Evolutionary conservation across 2,888 invertebrate genomes (phyloP).

Genomic region (Philaethria dido): DNA sequence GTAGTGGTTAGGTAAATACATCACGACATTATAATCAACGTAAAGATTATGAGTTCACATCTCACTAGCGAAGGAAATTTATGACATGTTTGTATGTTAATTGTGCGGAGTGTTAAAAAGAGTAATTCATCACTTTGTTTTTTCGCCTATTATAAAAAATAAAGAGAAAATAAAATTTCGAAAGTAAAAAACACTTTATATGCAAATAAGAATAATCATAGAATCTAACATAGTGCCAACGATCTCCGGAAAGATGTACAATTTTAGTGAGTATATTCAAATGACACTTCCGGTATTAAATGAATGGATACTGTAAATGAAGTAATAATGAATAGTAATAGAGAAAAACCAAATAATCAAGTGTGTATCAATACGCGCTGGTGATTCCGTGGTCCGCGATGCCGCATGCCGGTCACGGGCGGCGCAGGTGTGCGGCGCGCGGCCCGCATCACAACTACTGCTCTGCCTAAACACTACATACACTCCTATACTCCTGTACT

Average conservation of each 20-base stretch:
- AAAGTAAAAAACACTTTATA: background rate
- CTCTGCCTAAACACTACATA: background rate
- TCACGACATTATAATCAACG: too few species aligned
- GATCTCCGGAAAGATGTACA: background rate
- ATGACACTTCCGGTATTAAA: constrained; percentile 13
- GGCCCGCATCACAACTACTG: constrained; percentile 59
- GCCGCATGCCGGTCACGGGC: constrained; percentile 56
- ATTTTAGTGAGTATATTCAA: background rate
- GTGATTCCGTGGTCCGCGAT: too few species aligned
- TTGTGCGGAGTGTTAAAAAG: too few species aligned
- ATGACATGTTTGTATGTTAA: too few species aligned
- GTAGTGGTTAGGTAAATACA: too few species aligned
- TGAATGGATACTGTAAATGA: constrained; percentile 2
- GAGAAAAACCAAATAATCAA: constrained; percentile 7
- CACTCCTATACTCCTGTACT: background rate
- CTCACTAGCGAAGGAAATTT: too few species aligned
- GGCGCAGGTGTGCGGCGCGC: constrained; percentile 68
- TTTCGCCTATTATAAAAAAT: background rate
- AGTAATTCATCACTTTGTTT: background rate
- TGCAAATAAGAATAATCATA: background rate
- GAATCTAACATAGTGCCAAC: background rate
- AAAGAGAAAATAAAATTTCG: background rate
- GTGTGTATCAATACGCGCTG: constrained; percentile 18
- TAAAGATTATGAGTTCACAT: too few species aligned
- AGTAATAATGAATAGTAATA: constrained; percentile 19